These are phyloP conservation scores for Halcyon malimbica DNA, from an alignment of 2,113 vertebrate genomes.

Conservation along the genomic window DNA sequence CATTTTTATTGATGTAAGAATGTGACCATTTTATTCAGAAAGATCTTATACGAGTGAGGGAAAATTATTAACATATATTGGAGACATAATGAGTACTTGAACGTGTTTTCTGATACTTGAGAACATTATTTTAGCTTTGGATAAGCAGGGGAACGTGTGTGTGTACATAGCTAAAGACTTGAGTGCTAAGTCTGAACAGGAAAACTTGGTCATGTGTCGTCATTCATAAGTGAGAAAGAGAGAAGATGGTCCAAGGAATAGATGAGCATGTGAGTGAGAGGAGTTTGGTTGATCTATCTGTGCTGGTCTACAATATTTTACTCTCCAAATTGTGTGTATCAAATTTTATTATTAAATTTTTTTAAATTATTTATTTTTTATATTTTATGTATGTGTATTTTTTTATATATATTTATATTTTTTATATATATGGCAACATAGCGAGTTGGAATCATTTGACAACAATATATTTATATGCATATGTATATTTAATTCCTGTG, in stretches of 20 bases:
- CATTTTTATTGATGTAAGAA: neutral
- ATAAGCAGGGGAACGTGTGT: neutral
- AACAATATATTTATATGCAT: neutral
- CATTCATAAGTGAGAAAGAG: neutral
- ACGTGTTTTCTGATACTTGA: neutral
- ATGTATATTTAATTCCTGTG: neutral
- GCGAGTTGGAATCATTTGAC: neutral
- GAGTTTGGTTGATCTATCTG: neutral
- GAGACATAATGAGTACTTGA: neutral
- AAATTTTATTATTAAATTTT: too few relatives aligned
- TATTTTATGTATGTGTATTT: too few relatives aligned
- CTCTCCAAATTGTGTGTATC: neutral
- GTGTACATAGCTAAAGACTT: neutral
- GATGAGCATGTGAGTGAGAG: neutral
- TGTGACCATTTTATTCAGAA: neutral
- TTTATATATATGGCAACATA: too few relatives aligned
- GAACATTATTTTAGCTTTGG: neutral
- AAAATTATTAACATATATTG: neutral
- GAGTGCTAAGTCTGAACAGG: neutral
- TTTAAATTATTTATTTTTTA: too few relatives aligned
- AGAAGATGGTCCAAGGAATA: neutral
- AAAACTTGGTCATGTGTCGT: neutral
- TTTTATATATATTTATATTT: too few relatives aligned
- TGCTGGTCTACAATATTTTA: neutral
- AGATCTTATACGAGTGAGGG: neutral